A percentile compares a stretch with the other conserved stretches of the same genome.
Evolutionary conservation across 2,113 vertebrate genomes (phyloP).

Genomic region (Isichthys henryi): DNA sequence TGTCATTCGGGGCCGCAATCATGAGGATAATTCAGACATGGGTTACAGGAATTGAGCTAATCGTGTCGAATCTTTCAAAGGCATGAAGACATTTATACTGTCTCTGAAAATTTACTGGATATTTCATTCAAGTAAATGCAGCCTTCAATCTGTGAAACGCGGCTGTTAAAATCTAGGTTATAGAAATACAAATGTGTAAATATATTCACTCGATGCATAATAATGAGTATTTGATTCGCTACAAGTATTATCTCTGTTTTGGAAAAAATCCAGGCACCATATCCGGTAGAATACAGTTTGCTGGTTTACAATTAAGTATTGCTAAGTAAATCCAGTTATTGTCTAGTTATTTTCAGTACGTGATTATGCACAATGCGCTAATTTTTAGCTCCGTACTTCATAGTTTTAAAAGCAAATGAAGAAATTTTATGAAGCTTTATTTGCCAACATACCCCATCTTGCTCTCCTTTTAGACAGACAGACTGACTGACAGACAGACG

Average conservation of each 20-base stretch:
- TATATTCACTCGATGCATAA: background rate
- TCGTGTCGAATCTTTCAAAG: background rate
- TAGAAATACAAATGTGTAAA: background rate
- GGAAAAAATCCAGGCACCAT: background rate
- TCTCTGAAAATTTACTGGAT: background rate
- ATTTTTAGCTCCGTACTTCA: background rate
- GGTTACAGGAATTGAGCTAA: conserved; percentile 5
- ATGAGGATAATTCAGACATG: conserved; percentile 1
- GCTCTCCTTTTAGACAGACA: no score
- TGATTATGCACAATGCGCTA: background rate
- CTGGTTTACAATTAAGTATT: background rate
- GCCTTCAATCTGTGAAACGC: background rate
- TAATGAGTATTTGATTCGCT: background rate
- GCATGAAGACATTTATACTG: background rate
- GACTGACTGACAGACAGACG: no score
- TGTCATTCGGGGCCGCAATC: background rate
- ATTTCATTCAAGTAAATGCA: background rate
- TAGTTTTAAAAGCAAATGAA: background rate
- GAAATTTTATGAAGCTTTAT: background rate
- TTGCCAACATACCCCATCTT: background rate
- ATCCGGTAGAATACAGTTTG: background rate
- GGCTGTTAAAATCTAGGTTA: background rate
- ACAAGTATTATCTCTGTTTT: background rate
- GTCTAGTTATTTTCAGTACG: background rate
- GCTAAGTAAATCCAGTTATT: background rate